These are phyloP conservation scores for Carassius auratus DNA, from an alignment of 2,113 vertebrate species.

Conservation along the genomic window DNA sequence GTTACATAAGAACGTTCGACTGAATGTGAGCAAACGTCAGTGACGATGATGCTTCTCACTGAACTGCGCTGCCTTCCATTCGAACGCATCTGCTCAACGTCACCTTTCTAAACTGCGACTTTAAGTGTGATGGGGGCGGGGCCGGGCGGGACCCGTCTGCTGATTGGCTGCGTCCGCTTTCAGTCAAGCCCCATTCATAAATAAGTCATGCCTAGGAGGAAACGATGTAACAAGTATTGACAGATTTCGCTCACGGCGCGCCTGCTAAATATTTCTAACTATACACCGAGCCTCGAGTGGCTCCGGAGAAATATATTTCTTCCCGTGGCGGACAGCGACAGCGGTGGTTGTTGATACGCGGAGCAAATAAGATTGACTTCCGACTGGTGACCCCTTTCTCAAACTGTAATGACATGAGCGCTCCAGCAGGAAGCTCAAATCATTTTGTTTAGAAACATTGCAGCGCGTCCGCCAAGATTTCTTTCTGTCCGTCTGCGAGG, in stretches of 20 bases:
- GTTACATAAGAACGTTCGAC: constrained; percentile 1
- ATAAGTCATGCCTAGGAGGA: constrained; percentile 70
- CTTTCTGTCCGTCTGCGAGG: neutral
- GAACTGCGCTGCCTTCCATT: neutral
- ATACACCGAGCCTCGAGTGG: constrained; percentile 49
- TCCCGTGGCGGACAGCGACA: constrained; percentile 45
- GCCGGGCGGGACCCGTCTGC: constrained; percentile 51
- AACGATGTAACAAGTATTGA: constrained; percentile 51
- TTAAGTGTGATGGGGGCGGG: constrained; percentile 63
- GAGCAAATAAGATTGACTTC: constrained; percentile 65
- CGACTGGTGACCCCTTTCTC: constrained; percentile 64
- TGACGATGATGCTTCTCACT: neutral
- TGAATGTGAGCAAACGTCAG: neutral
- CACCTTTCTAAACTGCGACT: constrained; percentile 48
- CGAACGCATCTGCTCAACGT: neutral
- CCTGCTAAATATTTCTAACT: constrained; percentile 9
- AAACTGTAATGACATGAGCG: constrained; percentile 63
- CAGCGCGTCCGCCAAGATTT: constrained; percentile 40
- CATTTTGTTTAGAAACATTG: constrained; percentile 53
- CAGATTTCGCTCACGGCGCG: constrained; percentile 51
- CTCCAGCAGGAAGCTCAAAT: constrained; percentile 64
- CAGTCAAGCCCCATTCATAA: constrained; percentile 81
- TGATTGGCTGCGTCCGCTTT: constrained; percentile 64
- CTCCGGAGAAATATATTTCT: constrained; percentile 40
- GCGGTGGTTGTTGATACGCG: constrained; percentile 48